Base-by-base conservation (phyloP, 1,140 invertebrate genomes). In the Neodiprion lecontei region DNA sequence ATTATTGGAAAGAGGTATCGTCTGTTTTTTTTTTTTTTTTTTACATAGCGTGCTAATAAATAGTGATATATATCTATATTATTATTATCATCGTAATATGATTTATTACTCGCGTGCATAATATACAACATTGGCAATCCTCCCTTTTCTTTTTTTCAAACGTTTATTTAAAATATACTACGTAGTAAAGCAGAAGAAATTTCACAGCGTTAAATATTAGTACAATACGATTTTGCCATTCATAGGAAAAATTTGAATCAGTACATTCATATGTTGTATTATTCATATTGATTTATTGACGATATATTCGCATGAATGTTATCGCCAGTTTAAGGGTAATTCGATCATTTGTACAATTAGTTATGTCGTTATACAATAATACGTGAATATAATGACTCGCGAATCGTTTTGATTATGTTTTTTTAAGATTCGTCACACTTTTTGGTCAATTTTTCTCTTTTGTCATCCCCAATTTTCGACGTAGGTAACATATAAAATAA, bases 51-150 rank as follows among this genome's bases (percentile, higher is more conserved):
- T 72, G 72, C 70, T 11, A 17, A 53, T n/a, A 23, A 23, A 70
- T 53, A 40, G 61, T 10, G 69, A 10, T 69, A 48, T 72, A 70
- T 66, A 72, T 67, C 61, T 23, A 49, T 47, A 50, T 12, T 68
- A 69, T 61, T 21, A 23, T 76, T 73, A 68, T 71, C 68, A 68
- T 71, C 68, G 72, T 76, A 53, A 76, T 28, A 67, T 67, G 7
- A 66, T 40, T 40, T 40, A 40, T 40, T 40, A 40, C 28, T 40
- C 28, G 28, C 28, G 28, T 40, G 28, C 28, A 40, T 40, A 40
- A 40, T 40, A 40, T 40, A 40, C 28, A 40, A 40, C 28, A 40
- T 40, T 40, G 28, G 28, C 28, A 40, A 40, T 40, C 28, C 28
- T 40, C 28, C 28, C 28, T 40, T 40, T 5, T 40, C 28, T 2